Percentiles rank a stretch among this genome's conserved stretches.
phyloP scores from a whole-genome alignment of 2,888 invertebrate genomes.

The Andrena haemorrhoa region DNA sequence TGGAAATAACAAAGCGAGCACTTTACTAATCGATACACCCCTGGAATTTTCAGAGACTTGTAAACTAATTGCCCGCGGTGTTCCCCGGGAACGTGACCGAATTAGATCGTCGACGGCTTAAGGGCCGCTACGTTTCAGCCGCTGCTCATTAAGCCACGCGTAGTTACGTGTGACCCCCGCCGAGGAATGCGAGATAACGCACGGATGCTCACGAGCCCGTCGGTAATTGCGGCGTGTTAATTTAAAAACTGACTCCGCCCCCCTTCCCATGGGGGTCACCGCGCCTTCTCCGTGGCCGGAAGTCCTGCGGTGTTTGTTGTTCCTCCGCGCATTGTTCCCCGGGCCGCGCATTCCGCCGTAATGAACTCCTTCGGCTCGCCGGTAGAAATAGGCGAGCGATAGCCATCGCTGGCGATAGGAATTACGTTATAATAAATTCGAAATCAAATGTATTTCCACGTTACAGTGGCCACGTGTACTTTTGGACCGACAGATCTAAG shows the following conservation, averaged over 20 bases:
- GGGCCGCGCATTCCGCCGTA: slow-evolving; percentile 62
- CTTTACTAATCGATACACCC: too few relatives aligned
- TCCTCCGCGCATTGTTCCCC: slow-evolving; percentile 65
- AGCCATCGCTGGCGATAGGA: slow-evolving; percentile 27
- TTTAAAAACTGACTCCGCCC: slow-evolving; percentile 72
- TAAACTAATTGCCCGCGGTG: neutral
- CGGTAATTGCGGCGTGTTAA: slow-evolving; percentile 76
- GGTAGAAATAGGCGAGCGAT: slow-evolving; percentile 37
- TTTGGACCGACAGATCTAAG: neutral
- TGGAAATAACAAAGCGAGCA: too few relatives aligned
- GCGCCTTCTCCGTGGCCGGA: slow-evolving; percentile 62
- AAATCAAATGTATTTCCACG: neutral
- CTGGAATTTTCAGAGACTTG: too few relatives aligned
- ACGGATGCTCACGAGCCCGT: slow-evolving; percentile 50
- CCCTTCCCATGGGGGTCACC: slow-evolving; percentile 62
- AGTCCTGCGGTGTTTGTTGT: slow-evolving; percentile 53
- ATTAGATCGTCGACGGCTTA: slow-evolving; percentile 3
- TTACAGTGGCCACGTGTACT: slow-evolving; percentile 12
- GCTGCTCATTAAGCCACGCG: slow-evolving; percentile 40
- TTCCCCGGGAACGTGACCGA: neutral
- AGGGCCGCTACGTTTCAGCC: slow-evolving; percentile 8
- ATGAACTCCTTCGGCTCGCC: slow-evolving; percentile 46
- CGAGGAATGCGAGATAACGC: slow-evolving; percentile 73
- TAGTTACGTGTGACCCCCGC: slow-evolving; percentile 42
- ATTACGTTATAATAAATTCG: slow-evolving; percentile 26